Percentiles rank a stretch among this genome's conserved stretches.
Conservation (phyloP, 2,113 vertebrate genomes). For the Porphyrio hochstetteri region DNA sequence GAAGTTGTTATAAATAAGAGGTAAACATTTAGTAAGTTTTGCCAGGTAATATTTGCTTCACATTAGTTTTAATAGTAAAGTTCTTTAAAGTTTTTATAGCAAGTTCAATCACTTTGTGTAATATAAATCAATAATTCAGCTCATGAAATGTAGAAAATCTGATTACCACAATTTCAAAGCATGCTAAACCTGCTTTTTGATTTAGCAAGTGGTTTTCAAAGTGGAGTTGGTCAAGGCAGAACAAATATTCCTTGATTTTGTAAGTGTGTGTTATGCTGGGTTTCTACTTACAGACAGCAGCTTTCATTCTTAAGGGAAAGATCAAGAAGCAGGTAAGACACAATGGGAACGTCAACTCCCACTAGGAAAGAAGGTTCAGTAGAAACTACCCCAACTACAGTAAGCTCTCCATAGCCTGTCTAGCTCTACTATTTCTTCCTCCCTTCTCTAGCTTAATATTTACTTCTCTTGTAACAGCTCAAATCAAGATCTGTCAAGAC, state of each 20-base stretch:
- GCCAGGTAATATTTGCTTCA: background rate
- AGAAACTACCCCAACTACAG: background rate
- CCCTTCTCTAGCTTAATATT: background rate
- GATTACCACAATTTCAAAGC: background rate
- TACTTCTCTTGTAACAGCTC: background rate
- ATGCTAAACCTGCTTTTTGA: background rate
- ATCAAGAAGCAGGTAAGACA: background rate
- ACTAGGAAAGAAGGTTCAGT: background rate
- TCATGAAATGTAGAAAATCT: background rate
- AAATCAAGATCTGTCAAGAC: background rate
- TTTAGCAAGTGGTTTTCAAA: background rate
- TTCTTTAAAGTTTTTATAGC: background rate
- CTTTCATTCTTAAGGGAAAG: background rate
- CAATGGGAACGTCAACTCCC: background rate
- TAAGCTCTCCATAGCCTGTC: background rate
- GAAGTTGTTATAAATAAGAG: background rate
- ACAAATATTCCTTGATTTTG: background rate
- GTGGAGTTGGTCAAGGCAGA: background rate
- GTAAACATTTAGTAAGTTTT: background rate
- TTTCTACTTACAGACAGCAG: background rate
- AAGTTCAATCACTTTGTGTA: background rate
- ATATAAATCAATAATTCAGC: background rate
- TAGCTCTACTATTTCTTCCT: background rate
- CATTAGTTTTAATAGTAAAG: background rate
- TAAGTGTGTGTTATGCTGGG: rapidly evolving